Evolutionary conservation across 1,140 invertebrate species (phyloP).

Genomic region (Drosophila nebulosa): DNA sequence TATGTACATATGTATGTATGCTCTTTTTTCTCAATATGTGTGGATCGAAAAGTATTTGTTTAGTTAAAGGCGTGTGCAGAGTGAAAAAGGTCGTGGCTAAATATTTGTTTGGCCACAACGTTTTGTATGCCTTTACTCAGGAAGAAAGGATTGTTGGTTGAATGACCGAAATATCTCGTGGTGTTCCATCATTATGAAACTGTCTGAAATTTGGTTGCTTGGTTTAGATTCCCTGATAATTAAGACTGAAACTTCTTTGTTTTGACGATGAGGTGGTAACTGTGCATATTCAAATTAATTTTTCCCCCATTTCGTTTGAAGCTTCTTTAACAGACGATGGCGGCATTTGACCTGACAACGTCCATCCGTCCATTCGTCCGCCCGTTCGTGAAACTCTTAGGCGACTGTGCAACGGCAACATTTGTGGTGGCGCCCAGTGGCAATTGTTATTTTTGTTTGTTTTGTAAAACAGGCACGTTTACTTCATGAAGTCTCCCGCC

Average conservation of each 20-base stretch:
- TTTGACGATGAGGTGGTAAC: slow-evolving; percentile 3
- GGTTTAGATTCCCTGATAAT: slow-evolving; percentile 47
- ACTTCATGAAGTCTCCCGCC: background rate
- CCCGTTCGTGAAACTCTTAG: no score
- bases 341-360: no score
- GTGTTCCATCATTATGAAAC: no score
- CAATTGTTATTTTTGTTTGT: slow-evolving; percentile 59
- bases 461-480: slow-evolving; percentile 73
- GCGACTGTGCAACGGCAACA: slow-evolving; percentile 62
- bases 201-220: no score
- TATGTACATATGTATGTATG: no score
- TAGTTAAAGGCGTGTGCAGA: slow-evolving; percentile 40
- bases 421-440: slow-evolving; percentile 50
- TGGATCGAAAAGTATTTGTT: slow-evolving; percentile 53
- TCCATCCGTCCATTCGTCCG: no score
- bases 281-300: slow-evolving; percentile 54
- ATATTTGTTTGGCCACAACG: slow-evolving; percentile 41
- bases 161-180: background rate
- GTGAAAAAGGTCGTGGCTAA: slow-evolving; percentile 49
- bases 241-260: slow-evolving; percentile 40
- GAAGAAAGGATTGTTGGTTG: background rate
- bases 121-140: slow-evolving; percentile 20
- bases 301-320: background rate
- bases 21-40: slow-evolving; percentile 29
- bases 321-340: slow-evolving; percentile 9